phyloP scores from a whole-genome alignment of 2,888 invertebrate species.

The Xestia rhomboidea region DNA sequence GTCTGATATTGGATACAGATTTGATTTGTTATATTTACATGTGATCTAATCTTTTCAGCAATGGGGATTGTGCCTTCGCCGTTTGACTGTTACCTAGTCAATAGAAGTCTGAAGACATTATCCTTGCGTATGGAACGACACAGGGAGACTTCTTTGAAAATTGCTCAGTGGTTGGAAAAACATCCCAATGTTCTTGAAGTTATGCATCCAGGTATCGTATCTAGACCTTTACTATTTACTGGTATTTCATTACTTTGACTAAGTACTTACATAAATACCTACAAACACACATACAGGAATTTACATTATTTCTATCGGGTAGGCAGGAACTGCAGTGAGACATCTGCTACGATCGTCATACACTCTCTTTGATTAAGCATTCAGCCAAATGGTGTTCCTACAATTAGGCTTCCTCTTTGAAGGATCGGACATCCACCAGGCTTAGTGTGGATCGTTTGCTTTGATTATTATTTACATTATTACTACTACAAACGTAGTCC shows the following conservation, averaged over 20 bases:
- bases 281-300: neutral
- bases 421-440: neutral
- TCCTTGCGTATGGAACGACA: slow-evolving; percentile 97
- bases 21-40: neutral
- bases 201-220: slow-evolving; percentile 94
- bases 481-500: too few relatives aligned
- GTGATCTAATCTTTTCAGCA: slow-evolving; percentile 88
- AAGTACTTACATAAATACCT: neutral
- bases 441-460: neutral
- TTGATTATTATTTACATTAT: neutral
- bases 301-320: neutral
- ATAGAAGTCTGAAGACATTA: slow-evolving; percentile 97
- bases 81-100: slow-evolving; percentile 98
- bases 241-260: neutral
- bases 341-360: neutral
- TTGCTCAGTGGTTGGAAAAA: slow-evolving; percentile 95
- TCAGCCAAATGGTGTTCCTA: neutral
- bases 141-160: slow-evolving; percentile 93
- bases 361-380: neutral
- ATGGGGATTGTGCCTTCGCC: slow-evolving; percentile 99
- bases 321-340: neutral
- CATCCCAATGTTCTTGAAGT: slow-evolving; percentile 96
- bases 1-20: neutral
- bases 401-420: neutral
- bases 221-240: neutral